Base-by-base conservation (phyloP, 37 sponge, comb jelly and placozoan genomes). In the Eunapius fragilis region DNA sequence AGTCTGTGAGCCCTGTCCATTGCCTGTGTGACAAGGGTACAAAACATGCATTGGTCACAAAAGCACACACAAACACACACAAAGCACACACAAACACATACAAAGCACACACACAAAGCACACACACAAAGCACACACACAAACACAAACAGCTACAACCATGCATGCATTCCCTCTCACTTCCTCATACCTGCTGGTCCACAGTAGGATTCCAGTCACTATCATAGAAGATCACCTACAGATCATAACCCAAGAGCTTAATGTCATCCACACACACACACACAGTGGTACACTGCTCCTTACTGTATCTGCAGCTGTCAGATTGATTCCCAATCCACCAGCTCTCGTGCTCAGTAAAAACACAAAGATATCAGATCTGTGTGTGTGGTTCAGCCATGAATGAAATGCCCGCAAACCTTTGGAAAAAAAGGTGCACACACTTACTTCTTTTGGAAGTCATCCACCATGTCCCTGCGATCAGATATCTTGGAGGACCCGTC, bases 131-230 rank as follows among this genome's bases (percentile, higher is more conserved):
- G 48, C 23, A 17, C 34, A 37, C 69, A 69, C 25, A 23, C 34
- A 27, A 4, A 27, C 27, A 25, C 58, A 37, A 2, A 78, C 67
- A 37, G 5, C 2, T 7, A 45, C 48, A 37, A 4, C 4, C 58
- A 27, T 67, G 45, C 79, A 33, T 9, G 9, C 58, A 13, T 58
- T 41, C 41, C 41, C 41, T 41, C 41, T 41, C 41, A 41, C 6
- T 6, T 6, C 6, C 41, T 28, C 73, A 22, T 24, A 90, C 90
- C 90, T 98, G 98, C 86, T 98, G 98, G 71, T 98, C 98, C 58
- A 98, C 98, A 30, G 98, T 98, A 14, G 98, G 98, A 79, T 96
- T 98, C 98, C 98, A 98, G 78, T 98, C 98, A 68, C 93, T 92
- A 84, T 98, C 98, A 84, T 90, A 98, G 88, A 98, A 98, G 31